Evolutionary conservation across 1,140 invertebrate species (phyloP).

Genomic region (Trinorchestia longiramus): DNA sequence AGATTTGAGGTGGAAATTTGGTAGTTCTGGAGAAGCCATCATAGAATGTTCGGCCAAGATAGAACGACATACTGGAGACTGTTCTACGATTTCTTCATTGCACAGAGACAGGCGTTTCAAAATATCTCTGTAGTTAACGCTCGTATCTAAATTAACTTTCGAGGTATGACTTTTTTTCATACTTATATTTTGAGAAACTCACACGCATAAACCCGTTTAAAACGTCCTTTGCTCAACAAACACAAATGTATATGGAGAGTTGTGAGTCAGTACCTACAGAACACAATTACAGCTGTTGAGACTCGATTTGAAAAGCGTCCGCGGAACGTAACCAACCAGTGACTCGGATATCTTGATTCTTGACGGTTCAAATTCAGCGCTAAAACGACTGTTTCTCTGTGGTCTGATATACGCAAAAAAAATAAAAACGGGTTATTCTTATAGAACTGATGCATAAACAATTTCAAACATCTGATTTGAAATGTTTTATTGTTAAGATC

Average conservation of each 20-base stretch:
- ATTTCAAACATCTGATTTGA: too few relatives aligned
- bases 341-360: background rate
- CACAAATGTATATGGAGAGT: too few relatives aligned
- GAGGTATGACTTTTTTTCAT: background rate
- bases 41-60: background rate
- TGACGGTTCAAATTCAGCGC: background rate
- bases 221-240: too few relatives aligned
- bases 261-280: too few relatives aligned
- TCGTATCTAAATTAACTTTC: conserved; percentile 35
- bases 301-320: too few relatives aligned
- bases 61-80: conserved; percentile 31
- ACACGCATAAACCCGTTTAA: too few relatives aligned
- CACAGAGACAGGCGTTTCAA: conserved; percentile 14
- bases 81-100: conserved; percentile 40
- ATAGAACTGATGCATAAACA: too few relatives aligned
- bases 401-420: background rate
- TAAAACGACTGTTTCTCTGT: background rate
- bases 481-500: too few relatives aligned
- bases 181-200: background rate
- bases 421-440: background rate
- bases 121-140: conserved; percentile 49
- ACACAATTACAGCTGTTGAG: too few relatives aligned
- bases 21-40: conserved; percentile 34
- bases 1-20: background rate
- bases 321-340: too few relatives aligned